These are phyloP conservation scores for Martes flavigula DNA, from an alignment of 2,797 vertebrate species.

Conservation along the genomic window DNA sequence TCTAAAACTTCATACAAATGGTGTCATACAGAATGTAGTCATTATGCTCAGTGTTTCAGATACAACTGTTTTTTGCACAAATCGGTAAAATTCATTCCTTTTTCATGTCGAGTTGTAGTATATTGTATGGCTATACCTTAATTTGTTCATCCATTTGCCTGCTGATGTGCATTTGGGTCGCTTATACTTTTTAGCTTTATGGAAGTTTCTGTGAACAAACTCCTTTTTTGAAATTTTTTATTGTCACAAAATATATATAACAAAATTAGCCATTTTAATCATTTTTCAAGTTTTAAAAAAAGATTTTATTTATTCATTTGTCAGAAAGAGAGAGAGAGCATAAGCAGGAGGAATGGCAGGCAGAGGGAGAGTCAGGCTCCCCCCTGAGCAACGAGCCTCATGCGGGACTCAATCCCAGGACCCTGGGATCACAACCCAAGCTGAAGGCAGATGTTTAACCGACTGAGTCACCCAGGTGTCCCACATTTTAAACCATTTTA, in stretches of 20 bases:
- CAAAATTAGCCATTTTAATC: neutral
- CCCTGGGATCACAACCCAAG: too few species aligned
- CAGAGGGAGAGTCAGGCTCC: too few species aligned
- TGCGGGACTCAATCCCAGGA: too few species aligned
- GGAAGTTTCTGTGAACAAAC: neutral
- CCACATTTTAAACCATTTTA: neutral
- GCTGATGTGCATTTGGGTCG: neutral
- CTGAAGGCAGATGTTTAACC: too few species aligned
- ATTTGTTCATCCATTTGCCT: neutral
- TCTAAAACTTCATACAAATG: neutral
- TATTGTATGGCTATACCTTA: neutral
- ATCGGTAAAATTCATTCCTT: neutral
- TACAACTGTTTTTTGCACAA: neutral
- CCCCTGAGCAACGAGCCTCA: too few species aligned
- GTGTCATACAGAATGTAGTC: neutral
- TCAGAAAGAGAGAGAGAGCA: too few species aligned
- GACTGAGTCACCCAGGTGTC: too few species aligned
- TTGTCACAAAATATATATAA: neutral
- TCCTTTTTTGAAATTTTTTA: neutral
- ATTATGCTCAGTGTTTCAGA: neutral
- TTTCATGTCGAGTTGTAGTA: neutral
- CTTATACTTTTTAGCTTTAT: neutral
- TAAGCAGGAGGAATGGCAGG: too few species aligned
- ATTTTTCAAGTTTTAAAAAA: neutral
- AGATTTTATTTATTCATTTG: too few species aligned